A percentile compares a stretch with the other conserved stretches of the same genome.
phyloP scores from a whole-genome alignment of 2,797 vertebrate species.

The Pelodytes ibericus region DNA sequence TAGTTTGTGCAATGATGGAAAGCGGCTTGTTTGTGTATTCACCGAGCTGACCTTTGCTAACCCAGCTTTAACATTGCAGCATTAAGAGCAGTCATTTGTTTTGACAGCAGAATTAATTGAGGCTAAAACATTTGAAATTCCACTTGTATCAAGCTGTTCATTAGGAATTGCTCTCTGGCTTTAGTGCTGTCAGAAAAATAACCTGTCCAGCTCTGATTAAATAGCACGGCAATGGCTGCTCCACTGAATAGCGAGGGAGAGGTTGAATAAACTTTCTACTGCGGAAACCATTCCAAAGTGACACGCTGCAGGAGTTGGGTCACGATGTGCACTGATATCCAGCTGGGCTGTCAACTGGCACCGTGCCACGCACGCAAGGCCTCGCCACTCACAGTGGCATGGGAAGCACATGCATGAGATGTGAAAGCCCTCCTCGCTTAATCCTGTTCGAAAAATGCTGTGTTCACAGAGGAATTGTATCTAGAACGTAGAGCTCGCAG shows the following conservation, averaged over 20 bases:
- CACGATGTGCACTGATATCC: slow-evolving; percentile 87
- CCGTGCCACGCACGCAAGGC: slow-evolving; percentile 88
- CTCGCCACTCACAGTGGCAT: slow-evolving; percentile 73
- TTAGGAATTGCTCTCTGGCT: slow-evolving; percentile 83
- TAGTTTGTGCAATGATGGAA: slow-evolving; percentile 56
- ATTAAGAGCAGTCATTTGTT: slow-evolving; percentile 87
- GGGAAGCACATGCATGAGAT: slow-evolving; percentile 79
- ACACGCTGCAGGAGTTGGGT: slow-evolving; percentile 80
- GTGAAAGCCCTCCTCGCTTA: slow-evolving; percentile 5
- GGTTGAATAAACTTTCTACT: slow-evolving; percentile 96
- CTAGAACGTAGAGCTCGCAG: not conserved
- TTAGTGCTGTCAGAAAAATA: slow-evolving; percentile 90
- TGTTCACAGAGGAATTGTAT: not conserved
- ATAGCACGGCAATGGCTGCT: slow-evolving; percentile 82
- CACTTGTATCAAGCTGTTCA: slow-evolving; percentile 88
- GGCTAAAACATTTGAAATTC: slow-evolving; percentile 90
- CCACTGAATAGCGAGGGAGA: slow-evolving; percentile 82
- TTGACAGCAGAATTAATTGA: slow-evolving; percentile 96
- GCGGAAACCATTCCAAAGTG: slow-evolving; percentile 90
- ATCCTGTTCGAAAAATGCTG: slow-evolving; percentile 14
- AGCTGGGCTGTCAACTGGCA: slow-evolving; percentile 94
- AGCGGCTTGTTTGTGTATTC: slow-evolving; percentile 79
- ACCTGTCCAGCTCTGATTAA: slow-evolving; percentile 83
- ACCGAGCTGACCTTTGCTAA: slow-evolving; percentile 80
- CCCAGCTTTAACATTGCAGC: slow-evolving; percentile 73